Base-by-base conservation (phyloP, 2,797 vertebrate species). In the Thunnus albacares region DNA sequence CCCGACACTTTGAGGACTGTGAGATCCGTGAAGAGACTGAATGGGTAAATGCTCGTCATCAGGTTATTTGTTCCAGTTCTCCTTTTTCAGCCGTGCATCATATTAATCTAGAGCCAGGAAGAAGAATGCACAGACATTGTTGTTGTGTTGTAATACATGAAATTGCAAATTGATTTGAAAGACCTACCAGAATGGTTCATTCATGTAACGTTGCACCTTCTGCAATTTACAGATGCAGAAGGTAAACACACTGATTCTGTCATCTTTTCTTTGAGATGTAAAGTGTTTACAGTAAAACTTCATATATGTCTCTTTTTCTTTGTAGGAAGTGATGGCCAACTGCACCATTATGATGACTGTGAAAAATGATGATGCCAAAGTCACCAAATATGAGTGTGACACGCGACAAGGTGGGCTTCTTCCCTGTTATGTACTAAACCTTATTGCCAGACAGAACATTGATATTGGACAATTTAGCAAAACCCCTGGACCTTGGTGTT, bases 1-100 rank as follows among this genome's bases (percentile, higher is more conserved):
- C 92, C 13, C 86, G 80, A 83, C 66, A 70, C 55, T 77, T 86
- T 58, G 66, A 81, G 41, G 63, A 93, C 13, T 94, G 93, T 77
- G 24, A 57, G 0, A 0, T 51, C 13, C 82, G 90, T 18, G 0
- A 0, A 0, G 0, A 0, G 0, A 0, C 0, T 0, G 2, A n/a
- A 0, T 0, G 2, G 51, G 87, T 86, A 80, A 74, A 57, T 55
- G 1, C 7, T 12, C 1, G 41, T n/a, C 18, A 26, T 38, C 35
- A 2, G 1, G 22, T 52, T 30, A 3, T 65, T 61, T 24, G 26
- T 22, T 38, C 7, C 18, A 4, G 3, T 22, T 33, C n/a, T 15
- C 18, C 35, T 55, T 18, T 2, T 26, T 30, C 0, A 41, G 3
- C 6, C 1, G 2, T 57, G 17, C 5, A 5, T 26, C 26, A 24